Base-by-base conservation (phyloP, 2,888 invertebrate genomes). In the Tholera decimalis region DNA sequence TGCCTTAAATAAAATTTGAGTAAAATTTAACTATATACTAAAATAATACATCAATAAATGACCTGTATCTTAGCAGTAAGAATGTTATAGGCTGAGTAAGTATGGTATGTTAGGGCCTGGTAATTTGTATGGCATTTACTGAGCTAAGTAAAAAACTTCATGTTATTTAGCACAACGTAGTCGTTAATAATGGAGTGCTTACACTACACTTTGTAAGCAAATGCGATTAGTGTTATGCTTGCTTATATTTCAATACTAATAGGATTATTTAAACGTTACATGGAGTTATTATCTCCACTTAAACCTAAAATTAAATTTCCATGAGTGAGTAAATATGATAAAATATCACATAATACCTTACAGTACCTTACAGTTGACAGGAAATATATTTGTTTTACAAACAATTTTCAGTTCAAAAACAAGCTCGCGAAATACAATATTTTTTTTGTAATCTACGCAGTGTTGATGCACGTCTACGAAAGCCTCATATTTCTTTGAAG, bases 201-300 rank as follows among this genome's bases (percentile, higher is more conserved):
- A n/a, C 15, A 35, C 5, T 15, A 15, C 15, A 35, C 18, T 68
- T 28, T 20, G 11, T 20, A 39, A 22, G 20, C 8, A 53, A 68
- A 49, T 63, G 20, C 11, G 35, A 73, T 68, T 68, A 72, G 15
- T 7, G 15, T n/a, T 28, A 51, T 18, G 22, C 30, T 9, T 30
- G 9, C 13, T 24, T 30, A 11, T 33, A n/a, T 69, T 53, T 18
- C 3, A 54, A 9, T 39, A 13, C 15, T 54, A 44, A 73, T 50
- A 18, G 28, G 54, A 69, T 73, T 64, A 73, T 50, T 13, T 33
- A 49, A 51, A 54, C 18, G 9, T 26, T 63, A 61, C 49, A 58
- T 24, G 22, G 9, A 24, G 5, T n/a, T 58, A 24, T 69, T 22
- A 22, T 28, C 3, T 18, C 22, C 13, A 20, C 11, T 20, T 15